Percentiles rank a stretch among this genome's conserved stretches.
phyloP scores from a whole-genome alignment of 2,113 vertebrate species.

The Colaptes auratus region DNA sequence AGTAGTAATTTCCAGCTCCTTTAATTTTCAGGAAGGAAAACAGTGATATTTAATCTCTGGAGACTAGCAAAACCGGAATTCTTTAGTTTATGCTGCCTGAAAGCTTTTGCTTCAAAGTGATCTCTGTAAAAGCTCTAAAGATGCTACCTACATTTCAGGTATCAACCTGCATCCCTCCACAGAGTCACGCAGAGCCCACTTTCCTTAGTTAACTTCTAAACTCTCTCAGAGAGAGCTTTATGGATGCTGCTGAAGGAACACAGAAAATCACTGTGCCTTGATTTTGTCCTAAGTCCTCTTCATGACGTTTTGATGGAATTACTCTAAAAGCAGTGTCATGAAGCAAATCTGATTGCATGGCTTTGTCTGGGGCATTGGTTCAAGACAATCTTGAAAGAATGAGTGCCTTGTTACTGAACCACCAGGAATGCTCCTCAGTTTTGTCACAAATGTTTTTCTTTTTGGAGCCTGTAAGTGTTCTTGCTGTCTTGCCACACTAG shows the following conservation, averaged over 20 bases:
- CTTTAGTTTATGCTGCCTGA: not conserved
- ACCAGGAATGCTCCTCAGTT: conserved; percentile 26
- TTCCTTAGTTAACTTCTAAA: not conserved
- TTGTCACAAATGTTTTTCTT: conserved; percentile 52
- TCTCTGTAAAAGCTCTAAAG: conserved; percentile 1
- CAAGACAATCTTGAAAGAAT: conserved; percentile 13
- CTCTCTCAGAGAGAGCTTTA: not conserved
- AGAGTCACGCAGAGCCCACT: not conserved
- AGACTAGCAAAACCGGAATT: not conserved
- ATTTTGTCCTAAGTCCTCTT: not conserved
- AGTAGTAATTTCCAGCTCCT: conserved; percentile 12
- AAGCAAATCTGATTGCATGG: not conserved
- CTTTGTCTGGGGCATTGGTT: conserved; percentile 7
- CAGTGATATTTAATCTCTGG: not conserved
- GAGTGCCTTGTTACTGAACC: conserved; percentile 27
- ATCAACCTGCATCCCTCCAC: not conserved
- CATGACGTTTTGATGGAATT: too few relatives aligned
- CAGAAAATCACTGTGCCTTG: not conserved
- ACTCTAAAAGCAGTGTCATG: too few relatives aligned
- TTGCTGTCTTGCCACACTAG: conserved; percentile 11
- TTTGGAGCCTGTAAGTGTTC: conserved; percentile 16
- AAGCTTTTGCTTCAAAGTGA: not conserved
- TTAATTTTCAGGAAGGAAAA: not conserved
- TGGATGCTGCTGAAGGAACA: not conserved
- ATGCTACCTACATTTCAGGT: not conserved